phyloP scores from a whole-genome alignment of 2,797 vertebrate genomes.

The Lacerta agilis region DNA sequence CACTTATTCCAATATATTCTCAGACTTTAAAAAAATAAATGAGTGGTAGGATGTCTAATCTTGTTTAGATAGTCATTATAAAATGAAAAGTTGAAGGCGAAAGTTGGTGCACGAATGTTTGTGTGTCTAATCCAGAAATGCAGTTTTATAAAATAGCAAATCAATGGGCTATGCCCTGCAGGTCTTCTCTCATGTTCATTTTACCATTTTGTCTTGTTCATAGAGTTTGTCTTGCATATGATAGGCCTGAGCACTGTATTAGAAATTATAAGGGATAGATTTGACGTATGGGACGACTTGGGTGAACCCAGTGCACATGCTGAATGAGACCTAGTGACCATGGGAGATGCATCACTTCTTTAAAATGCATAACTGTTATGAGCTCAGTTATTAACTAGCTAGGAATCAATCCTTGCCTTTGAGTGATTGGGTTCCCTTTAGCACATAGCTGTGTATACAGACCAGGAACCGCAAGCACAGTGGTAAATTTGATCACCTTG shows the following conservation, averaged over 20 bases:
- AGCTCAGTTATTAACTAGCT: neutral
- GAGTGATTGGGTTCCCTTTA: neutral
- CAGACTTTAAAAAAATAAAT: slow-evolving; percentile 10
- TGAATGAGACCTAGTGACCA: neutral
- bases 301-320: neutral
- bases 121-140: neutral
- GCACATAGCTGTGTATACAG: too few relatives aligned
- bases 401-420: neutral
- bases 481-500: too few relatives aligned
- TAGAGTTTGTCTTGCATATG: neutral
- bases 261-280: neutral
- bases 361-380: neutral
- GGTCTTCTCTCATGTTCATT: neutral
- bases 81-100: neutral
- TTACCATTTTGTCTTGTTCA: neutral
- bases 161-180: neutral
- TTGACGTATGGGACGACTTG: neutral
- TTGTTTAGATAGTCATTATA: slow-evolving; percentile 8
- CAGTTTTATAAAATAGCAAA: neutral
- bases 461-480: too few relatives aligned
- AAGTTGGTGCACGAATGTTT: neutral
- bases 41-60: neutral
- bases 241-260: neutral
- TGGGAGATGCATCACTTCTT: neutral
- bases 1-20: neutral